Evolutionary conservation across 2,797 vertebrate species (phyloP), one percentile per base, ranked within the genome.

Genomic region (Phoeniculus purpureus): DNA sequence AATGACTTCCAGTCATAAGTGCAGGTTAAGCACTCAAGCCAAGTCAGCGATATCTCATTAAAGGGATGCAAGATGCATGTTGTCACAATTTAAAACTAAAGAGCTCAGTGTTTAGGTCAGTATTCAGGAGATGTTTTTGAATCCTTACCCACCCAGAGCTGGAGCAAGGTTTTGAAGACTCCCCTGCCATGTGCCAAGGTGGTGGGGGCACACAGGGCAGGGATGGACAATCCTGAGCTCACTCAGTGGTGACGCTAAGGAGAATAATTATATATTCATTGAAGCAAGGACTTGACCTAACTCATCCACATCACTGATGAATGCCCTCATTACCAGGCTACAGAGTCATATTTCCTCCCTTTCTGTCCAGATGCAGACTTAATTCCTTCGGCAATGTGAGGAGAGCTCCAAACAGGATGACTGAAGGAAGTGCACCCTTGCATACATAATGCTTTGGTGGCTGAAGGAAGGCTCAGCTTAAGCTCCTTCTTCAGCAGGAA

Each of bases 321-420:
- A 94, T 90, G 81, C 51, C 19, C 76, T 94, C 84, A 90, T 94
- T 93, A 93, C 60, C 70, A 92, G 56, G 7, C 76, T 83, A 80
- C 20, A 59, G 54, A 93, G 59, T 62, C 55, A 47, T 87, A 89
- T 94, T 87, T 94, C 70, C 84, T 90, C 56, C 82, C 48, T 51
- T 92, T 92, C 84, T 92, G 73, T 65, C 52, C 76, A 90, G 83
- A 92, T 77, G 81, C 37, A 90, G 45, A 45, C 66, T 93, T 77
- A 82, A 80, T 89, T 90, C 82, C 78, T 55, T 26, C 52, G 59
- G 72, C 61, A 90, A 90, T 0, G 6, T 83, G 68, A 94, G 43
- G 55, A 93, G 88, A 85, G 71, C 64, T 95, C 40, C 83, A 61
- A 91, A 80, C 26, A 82, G 72, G 50, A 56, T 1, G 17, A 74